Evolutionary conservation across 2,888 invertebrate genomes (phyloP).

Genomic region (Busseola fusca): DNA sequence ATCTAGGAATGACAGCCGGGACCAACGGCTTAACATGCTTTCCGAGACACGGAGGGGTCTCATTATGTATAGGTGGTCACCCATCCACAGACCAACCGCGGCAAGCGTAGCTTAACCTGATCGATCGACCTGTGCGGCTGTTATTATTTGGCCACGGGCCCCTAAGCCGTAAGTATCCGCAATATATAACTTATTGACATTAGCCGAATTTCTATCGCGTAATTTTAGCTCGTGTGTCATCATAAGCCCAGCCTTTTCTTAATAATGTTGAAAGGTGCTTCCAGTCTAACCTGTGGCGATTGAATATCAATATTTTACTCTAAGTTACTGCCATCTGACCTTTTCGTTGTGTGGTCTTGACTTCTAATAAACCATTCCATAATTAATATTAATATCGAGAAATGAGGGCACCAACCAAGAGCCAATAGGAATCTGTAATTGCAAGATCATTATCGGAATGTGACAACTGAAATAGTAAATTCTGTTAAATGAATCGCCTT

Average conservation of each 20-base stretch:
- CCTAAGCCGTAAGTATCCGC: too few species aligned
- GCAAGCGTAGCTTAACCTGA: too few species aligned
- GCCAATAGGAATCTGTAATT: not conserved
- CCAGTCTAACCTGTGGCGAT: constrained; percentile 9
- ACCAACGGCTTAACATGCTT: too few species aligned
- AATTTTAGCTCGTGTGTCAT: not conserved
- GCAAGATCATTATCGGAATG: not conserved
- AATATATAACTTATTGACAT: too few species aligned
- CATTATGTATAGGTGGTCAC: too few species aligned
- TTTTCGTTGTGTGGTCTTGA: constrained; percentile 41
- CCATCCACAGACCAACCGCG: too few species aligned
- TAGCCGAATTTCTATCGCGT: not conserved
- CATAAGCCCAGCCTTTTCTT: not conserved
- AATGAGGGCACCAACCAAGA: not conserved
- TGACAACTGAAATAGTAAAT: not conserved
- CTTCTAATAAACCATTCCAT: constrained; percentile 30
- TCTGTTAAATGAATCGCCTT: not conserved
- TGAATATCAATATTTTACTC: constrained; percentile 29
- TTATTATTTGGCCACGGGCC: too few species aligned
- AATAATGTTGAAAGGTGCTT: not conserved
- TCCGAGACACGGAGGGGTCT: too few species aligned
- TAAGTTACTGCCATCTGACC: constrained; percentile 42
- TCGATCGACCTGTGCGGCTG: too few species aligned
- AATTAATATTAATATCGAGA: constrained; percentile 17
- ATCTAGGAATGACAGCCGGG: too few species aligned